Conservation (phyloP, 2,113 vertebrate genomes). For the Puntigrus tetrazona region DNA sequence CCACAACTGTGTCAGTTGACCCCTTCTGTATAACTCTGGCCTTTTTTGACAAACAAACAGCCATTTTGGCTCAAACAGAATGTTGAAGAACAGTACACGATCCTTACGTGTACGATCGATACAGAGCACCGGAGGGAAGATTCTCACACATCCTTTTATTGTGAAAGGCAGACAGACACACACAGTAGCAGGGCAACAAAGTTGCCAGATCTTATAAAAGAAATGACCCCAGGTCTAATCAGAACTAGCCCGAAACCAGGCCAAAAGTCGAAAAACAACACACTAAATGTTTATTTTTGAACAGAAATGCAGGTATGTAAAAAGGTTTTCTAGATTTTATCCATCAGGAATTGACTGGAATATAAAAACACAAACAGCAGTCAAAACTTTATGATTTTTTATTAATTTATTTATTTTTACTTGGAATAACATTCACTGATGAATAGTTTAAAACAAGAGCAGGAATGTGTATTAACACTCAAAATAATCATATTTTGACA, state of each 20-base stretch:
- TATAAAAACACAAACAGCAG: not conserved
- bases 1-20: slow-evolving; percentile 24
- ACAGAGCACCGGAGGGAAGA: slow-evolving; percentile 11
- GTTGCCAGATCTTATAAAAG: slow-evolving; percentile 18
- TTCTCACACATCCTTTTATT: slow-evolving; percentile 12
- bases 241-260: not conserved
- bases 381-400: not conserved
- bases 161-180: slow-evolving; percentile 1
- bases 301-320: not conserved
- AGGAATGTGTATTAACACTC: not conserved
- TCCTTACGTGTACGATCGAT: slow-evolving; percentile 19
- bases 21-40: slow-evolving; percentile 2
- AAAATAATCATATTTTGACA: not conserved
- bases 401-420: not conserved
- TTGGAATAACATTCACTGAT: not conserved
- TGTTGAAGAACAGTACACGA: not conserved
- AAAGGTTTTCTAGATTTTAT: not conserved
- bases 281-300: not conserved
- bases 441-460: not conserved
- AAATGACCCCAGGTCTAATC: not conserved
- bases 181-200: not conserved
- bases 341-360: not conserved
- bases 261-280: slow-evolving; percentile 3
- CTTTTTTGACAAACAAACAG: slow-evolving; percentile 36
- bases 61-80: slow-evolving; percentile 27